phyloP scores from a whole-genome alignment of 2,888 invertebrate genomes.

The Idaea straminata region DNA sequence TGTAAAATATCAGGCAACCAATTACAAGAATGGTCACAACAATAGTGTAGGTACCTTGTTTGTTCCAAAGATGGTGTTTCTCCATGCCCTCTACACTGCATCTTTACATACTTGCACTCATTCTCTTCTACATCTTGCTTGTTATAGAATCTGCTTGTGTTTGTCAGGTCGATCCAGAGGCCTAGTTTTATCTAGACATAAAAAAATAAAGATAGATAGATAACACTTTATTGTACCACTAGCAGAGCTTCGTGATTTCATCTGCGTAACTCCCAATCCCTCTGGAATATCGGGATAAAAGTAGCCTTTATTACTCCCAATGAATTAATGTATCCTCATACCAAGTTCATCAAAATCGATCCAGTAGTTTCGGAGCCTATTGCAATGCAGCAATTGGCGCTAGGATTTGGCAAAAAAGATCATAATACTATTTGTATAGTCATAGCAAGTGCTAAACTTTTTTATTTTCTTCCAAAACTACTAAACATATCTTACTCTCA shows the following conservation, averaged over 20 bases:
- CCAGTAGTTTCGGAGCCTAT: too few relatives aligned
- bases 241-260: too few relatives aligned
- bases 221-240: not conserved
- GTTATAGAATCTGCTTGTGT: conserved; percentile 95
- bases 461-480: not conserved
- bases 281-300: too few relatives aligned
- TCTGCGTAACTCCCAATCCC: too few relatives aligned
- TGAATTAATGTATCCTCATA: too few relatives aligned
- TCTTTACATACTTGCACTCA: conserved; percentile 91
- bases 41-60: conserved; percentile 69
- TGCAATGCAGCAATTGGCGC: too few relatives aligned
- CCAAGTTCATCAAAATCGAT: too few relatives aligned
- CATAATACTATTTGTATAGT: too few relatives aligned
- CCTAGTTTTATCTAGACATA: conserved; percentile 88
- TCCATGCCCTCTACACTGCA: conserved; percentile 94
- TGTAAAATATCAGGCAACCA: too few relatives aligned
- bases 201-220: not conserved
- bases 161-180: conserved; percentile 97
- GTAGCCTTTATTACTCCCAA: too few relatives aligned
- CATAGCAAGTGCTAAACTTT: too few relatives aligned
- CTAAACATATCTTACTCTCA: not conserved
- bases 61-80: conserved; percentile 94
- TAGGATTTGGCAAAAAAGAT: too few relatives aligned
- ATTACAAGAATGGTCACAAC: conserved; percentile 6
- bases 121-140: conserved; percentile 87